Evolutionary conservation across 1,140 invertebrate species (phyloP).

Genomic region (Pristionchus pacificus): DNA sequence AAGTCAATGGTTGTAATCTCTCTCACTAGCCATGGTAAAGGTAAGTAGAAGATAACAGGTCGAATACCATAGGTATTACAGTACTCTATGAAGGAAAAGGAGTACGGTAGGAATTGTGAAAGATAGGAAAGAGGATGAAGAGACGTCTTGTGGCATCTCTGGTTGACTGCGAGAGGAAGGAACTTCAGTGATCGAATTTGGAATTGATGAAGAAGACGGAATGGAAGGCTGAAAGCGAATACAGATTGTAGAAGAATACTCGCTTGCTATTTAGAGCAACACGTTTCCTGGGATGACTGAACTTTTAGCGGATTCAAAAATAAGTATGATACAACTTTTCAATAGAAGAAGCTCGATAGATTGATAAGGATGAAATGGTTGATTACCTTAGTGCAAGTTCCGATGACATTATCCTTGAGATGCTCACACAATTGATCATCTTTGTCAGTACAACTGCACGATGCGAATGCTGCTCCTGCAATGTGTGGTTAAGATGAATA

Average conservation of each 20-base stretch:
- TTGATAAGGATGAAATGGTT: neutral
- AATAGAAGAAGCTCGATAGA: neutral
- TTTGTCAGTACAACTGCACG: slow-evolving; percentile 27
- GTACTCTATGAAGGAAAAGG: too few relatives aligned
- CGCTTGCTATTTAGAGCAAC: neutral
- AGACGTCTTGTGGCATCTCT: too few relatives aligned
- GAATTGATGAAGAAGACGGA: neutral
- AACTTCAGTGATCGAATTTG: too few relatives aligned
- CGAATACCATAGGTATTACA: too few relatives aligned
- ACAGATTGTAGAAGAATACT: neutral
- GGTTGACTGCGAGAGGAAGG: too few relatives aligned
- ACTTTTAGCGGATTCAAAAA: neutral
- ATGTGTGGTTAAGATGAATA: slow-evolving; percentile 9
- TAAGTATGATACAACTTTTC: neutral
- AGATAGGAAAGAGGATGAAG: too few relatives aligned
- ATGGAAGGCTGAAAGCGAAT: neutral
- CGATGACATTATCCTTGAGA: slow-evolving; percentile 28
- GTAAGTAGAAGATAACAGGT: too few relatives aligned
- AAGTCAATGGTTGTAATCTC: too few relatives aligned
- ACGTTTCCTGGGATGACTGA: slow-evolving; percentile 9
- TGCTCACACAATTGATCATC: slow-evolving; percentile 28
- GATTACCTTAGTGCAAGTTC: slow-evolving; percentile 22
- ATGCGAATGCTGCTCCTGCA: slow-evolving; percentile 14
- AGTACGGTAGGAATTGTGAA: too few relatives aligned
- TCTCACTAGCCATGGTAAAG: too few relatives aligned